Conservation (phyloP, 2,797 vertebrate species). For the Artibeus lituratus region DNA sequence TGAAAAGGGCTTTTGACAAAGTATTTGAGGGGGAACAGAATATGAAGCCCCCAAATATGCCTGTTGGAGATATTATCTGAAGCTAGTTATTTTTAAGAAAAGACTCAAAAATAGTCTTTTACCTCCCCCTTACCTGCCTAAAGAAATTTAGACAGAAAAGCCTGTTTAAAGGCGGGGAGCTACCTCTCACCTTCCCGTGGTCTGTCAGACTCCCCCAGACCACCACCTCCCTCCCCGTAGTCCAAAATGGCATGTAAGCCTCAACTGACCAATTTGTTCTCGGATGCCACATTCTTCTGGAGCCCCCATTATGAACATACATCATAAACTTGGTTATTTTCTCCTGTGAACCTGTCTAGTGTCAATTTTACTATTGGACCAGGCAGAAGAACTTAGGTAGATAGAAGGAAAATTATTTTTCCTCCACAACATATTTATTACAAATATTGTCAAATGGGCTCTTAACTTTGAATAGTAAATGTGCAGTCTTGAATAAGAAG, state of each 20-base stretch:
- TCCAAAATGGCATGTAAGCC: neutral
- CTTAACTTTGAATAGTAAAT: constrained; percentile 23
- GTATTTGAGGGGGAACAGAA: neutral
- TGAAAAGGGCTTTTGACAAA: neutral
- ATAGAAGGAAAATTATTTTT: neutral
- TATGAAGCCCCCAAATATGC: neutral
- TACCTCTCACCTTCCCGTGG: neutral
- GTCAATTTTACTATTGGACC: neutral
- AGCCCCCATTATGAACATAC: neutral
- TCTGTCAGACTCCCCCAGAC: neutral
- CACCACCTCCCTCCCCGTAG: neutral
- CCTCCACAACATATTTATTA: neutral
- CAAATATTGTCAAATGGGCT: neutral
- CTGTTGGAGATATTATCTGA: neutral
- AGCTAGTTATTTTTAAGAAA: neutral
- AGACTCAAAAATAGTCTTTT: neutral
- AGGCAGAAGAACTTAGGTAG: neutral
- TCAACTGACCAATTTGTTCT: neutral
- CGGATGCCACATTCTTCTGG: neutral
- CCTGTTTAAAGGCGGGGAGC: neutral
- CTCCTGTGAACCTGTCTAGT: neutral
- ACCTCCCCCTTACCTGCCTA: neutral
- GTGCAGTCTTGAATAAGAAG: neutral
- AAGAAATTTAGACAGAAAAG: neutral
- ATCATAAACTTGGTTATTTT: neutral